Conservation (phyloP, 1,140 invertebrate species). For the Mactra quadrangularis region DNA sequence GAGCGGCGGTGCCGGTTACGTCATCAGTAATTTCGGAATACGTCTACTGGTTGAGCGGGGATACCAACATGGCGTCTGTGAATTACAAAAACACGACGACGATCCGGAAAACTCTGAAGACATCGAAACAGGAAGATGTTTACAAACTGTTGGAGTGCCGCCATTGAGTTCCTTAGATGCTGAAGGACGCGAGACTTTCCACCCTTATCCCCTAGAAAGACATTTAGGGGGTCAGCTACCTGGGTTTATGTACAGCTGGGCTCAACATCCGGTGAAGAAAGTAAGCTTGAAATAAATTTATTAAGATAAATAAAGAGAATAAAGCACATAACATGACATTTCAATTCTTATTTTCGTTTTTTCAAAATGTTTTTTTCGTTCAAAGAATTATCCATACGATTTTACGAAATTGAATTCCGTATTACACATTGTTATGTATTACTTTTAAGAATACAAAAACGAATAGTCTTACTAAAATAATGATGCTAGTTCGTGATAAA, state of each 20-base stretch:
- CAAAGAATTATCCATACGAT: neutral
- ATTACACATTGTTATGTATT: no score
- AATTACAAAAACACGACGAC: neutral
- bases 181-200: constrained; percentile 56
- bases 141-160: constrained; percentile 61
- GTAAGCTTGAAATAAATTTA: no score
- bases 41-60: constrained; percentile 56
- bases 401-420: no score
- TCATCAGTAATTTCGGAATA: constrained; percentile 66
- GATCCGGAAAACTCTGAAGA: constrained; percentile 66
- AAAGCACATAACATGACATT: neutral
- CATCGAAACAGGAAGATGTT: constrained; percentile 66
- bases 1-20: constrained; percentile 70
- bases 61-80: constrained; percentile 50
- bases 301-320: neutral
- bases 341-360: neutral
- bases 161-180: constrained; percentile 53
- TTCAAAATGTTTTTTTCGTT: neutral
- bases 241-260: constrained; percentile 34
- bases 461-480: no score
- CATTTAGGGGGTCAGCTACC: constrained; percentile 39
- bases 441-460: no score
- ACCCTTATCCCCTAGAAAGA: constrained; percentile 41
- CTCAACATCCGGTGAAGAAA: constrained; percentile 24
- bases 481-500: no score